Evolutionary conservation across 2,888 invertebrate species (phyloP), one percentile per base, ranked within the genome.

Genomic region (Creontiades dilutus): DNA sequence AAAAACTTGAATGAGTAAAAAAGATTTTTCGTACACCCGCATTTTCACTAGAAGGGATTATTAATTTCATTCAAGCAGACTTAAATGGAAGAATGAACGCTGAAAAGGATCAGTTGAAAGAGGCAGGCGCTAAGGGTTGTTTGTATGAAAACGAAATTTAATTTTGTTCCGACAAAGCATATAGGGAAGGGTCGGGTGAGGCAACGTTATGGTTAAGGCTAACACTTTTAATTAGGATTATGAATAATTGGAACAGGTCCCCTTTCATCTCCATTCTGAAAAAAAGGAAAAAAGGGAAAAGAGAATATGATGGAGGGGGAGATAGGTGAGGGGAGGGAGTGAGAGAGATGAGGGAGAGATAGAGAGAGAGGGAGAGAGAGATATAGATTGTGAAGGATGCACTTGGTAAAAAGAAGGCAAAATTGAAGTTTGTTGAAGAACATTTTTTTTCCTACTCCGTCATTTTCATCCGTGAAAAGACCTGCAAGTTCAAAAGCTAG

Each of bases 191-290:
- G 78, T 27, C 28, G 28, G 46, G n/a, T 14, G 76, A 27, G 76
- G 27, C 11, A 27, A 27, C 27, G 37, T 76, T 76, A 27, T 37
- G 76, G 37, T 76, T 76, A 13, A 16, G 46, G 46, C 52, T 28
- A 57, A 85, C 85, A 61, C 37, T 85, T 85, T 85, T 85, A 85
- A 85, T 85, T 85, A 85, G 85, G 85, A 85, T 85, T 85, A 82
- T 85, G 85, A 85, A 85, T 85, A 85, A 85, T 85, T 85, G 85
- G 85, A 46, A 27, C 55, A 7, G 16, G 0, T 14, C 82, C n/a
- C n/a, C 47, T 82, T 82, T 82, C 82, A 82, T 48, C 52, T 82
- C n/a, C 46, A 80, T 80, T 46, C 37, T 46, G 5, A 46, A 14
- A 28, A 46, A 19, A 16, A 47, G 46, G 46, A 80, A n/a, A 28